These are phyloP conservation scores for Tanypteryx hageni DNA, from an alignment of 2,888 invertebrate genomes.

Conservation along the genomic window DNA sequence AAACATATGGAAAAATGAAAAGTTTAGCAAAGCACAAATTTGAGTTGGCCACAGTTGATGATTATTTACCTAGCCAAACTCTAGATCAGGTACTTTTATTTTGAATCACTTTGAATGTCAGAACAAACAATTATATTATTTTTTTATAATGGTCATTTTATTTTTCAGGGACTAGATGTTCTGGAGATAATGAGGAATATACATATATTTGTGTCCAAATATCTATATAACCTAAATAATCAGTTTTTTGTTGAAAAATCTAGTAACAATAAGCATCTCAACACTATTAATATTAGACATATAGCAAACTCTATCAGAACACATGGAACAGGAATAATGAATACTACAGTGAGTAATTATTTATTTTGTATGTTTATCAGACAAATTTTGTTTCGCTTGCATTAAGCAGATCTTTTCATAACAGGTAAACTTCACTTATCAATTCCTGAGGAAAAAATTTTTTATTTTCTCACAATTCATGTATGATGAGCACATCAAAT, in stretches of 20 bases:
- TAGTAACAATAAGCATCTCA: slow-evolving; percentile 94
- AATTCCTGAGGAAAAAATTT: slow-evolving; percentile 95
- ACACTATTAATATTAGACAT: slow-evolving; percentile 96
- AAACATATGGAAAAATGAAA: slow-evolving; percentile 97
- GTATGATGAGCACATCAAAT: slow-evolving; percentile 98
- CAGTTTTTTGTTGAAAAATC: slow-evolving; percentile 96
- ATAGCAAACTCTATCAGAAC: slow-evolving; percentile 98
- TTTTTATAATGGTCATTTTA: slow-evolving; percentile 55
- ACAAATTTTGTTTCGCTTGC: slow-evolving; percentile 8
- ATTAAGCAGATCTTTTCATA: slow-evolving; percentile 68
- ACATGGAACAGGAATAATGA: slow-evolving; percentile 97
- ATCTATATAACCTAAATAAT: slow-evolving; percentile 96
- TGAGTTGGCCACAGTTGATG: slow-evolving; percentile 88
- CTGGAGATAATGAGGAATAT: slow-evolving; percentile 98
- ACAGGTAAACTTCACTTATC: slow-evolving; percentile 90
- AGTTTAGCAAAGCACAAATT: slow-evolving; percentile 92
- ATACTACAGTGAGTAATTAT: slow-evolving; percentile 84
- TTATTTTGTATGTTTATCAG: slow-evolving; percentile 20
- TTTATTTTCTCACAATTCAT: slow-evolving; percentile 97
- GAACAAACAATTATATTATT: not conserved
- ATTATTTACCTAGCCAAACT: slow-evolving; percentile 96
- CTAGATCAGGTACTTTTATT: slow-evolving; percentile 85
- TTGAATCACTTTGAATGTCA: not conserved
- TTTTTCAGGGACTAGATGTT: slow-evolving; percentile 89
- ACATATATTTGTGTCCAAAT: slow-evolving; percentile 94